Conservation (phyloP, 2,797 vertebrate genomes). For the Heteromormyrus szaboi region DNA sequence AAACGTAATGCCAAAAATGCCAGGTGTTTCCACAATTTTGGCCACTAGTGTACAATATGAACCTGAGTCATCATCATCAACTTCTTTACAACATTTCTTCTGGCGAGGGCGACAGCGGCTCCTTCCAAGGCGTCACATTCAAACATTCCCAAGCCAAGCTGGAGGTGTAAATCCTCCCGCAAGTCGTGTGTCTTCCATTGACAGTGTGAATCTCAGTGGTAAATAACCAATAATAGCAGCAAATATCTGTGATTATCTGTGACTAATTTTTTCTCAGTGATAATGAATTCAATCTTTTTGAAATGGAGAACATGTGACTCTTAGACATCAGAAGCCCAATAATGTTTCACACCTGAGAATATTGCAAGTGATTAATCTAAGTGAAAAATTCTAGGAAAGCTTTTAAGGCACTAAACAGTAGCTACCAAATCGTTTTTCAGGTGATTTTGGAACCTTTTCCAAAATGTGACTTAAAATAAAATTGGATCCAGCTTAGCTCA, state of each 20-base stretch:
- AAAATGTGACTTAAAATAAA: not conserved
- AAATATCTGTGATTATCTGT: not conserved
- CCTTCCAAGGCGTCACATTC: not conserved
- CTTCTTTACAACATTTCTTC: not conserved
- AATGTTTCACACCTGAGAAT: not conserved
- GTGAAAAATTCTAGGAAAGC: not conserved
- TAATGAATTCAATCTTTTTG: not conserved
- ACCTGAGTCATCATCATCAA: not conserved
- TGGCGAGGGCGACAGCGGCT: not conserved
- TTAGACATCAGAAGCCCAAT: not conserved
- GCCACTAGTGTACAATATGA: not conserved
- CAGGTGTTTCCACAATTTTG: not conserved
- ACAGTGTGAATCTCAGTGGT: not conserved
- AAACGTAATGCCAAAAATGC: not conserved
- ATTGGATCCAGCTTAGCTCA: not conserved
- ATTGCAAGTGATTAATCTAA: not conserved
- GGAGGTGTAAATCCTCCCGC: not conserved
- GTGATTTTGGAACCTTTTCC: not conserved
- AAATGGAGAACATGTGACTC: not conserved
- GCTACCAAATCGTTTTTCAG: not conserved
- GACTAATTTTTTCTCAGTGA: not conserved
- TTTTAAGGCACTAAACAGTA: not conserved
- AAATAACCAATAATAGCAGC: not conserved
- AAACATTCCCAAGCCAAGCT: not conserved
- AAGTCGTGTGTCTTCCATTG: not conserved